Evolutionary conservation across 2,113 vertebrate species (phyloP), one percentile per base, ranked within the genome.

Genomic region (Phyllopteryx taeniolatus): DNA sequence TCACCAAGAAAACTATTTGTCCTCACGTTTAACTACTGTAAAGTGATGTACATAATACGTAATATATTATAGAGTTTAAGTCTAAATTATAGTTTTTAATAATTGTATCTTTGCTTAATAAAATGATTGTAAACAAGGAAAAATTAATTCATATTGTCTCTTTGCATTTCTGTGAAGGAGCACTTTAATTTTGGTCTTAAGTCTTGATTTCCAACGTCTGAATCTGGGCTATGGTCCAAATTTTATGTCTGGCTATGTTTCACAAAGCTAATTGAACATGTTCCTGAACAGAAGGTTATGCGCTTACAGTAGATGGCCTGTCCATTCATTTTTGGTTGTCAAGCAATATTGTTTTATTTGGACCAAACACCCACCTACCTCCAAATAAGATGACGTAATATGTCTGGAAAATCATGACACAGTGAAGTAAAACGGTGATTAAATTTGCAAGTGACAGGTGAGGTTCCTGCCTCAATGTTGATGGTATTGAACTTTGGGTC

Each of bases 241-340:
- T 83, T 75, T 80, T 83, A 80, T 69, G 66, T 27, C 11, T 49
- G 59, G 13, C 5, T 64, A 66, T 73, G 74, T 77, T 86, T 74
- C 83, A 80, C 74, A 71, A 85, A 79, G 66, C 65, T 77, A 60
- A 76, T 77, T 43, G 66, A 77, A 77, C 69, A 56, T 75, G 63
- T 71, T 84, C 67, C 68, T 78, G 81, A 67, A 75, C 76, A 70
- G 54, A 68, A 60, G 66, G 46, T 76, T 81, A 76, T 80, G 46
- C 49, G 46, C 43, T 47, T 27, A 82, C 19, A 62, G n/a, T 73
- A 80, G 76, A 54, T 57, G 68, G 60, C 74, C 0, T 71, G 65
- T 78, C 74, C 49, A 75, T 83, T 70, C 70, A 33, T 76, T 63
- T 63, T n/a, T 12, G 39, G 39, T 63, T 46, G 42, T 46, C 42